phyloP scores from a whole-genome alignment of 1,140 invertebrate species.

The Melanaphis sacchari region DNA sequence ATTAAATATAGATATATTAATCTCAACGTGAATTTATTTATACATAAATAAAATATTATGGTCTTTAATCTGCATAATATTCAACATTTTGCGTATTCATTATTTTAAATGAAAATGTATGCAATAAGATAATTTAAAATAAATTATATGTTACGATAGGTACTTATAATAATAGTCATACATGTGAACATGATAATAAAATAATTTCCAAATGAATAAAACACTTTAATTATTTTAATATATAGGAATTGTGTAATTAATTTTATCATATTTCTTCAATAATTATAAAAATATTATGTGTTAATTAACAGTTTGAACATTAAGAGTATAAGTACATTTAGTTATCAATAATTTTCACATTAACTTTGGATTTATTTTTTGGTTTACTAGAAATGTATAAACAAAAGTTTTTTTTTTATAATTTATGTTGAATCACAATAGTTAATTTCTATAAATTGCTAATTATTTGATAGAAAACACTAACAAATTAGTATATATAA shows the following conservation, averaged over 20 bases:
- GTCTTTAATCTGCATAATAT: neutral
- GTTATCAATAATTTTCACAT: neutral
- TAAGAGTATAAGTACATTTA: too few relatives aligned
- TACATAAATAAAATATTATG: neutral
- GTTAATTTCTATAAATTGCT: neutral
- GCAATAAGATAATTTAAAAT: neutral
- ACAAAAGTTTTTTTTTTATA: neutral
- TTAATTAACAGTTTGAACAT: neutral
- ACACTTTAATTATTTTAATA: neutral
- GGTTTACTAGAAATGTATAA: neutral
- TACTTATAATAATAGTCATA: neutral
- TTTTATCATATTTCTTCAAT: neutral
- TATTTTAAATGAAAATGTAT: neutral
- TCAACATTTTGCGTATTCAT: neutral
- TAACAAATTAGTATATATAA: neutral
- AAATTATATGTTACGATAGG: neutral
- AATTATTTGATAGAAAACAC: neutral
- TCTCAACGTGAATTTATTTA: neutral
- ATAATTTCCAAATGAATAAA: neutral
- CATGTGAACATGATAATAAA: neutral
- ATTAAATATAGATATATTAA: neutral
- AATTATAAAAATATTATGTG: neutral
- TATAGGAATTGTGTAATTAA: too few relatives aligned
- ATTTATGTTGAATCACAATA: neutral
- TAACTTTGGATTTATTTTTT: neutral